A percentile compares a stretch with the other conserved stretches of the same genome.
phyloP scores from a whole-genome alignment of 2,113 vertebrate species.

The Ramphastos sulfuratus region DNA sequence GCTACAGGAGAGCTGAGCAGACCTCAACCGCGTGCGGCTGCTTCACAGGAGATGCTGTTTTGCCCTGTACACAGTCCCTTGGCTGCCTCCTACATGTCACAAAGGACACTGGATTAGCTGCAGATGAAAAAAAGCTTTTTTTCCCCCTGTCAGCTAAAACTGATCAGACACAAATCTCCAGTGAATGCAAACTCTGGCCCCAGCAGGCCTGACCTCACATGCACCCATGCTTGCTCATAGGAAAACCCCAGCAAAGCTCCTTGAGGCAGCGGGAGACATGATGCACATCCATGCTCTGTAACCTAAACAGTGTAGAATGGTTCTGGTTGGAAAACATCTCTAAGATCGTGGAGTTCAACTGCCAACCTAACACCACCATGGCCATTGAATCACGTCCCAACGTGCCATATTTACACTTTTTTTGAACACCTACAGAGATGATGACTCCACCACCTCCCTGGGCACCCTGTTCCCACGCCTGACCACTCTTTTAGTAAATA shows the following conservation, averaged over 20 bases:
- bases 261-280: too few relatives aligned
- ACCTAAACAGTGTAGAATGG: too few relatives aligned
- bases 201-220: not conserved
- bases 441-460: too few relatives aligned
- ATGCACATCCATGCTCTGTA: fast-evolving
- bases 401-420: too few relatives aligned
- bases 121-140: fast-evolving
- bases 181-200: fast-evolving
- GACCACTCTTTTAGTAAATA: too few relatives aligned
- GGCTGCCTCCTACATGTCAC: fast-evolving
- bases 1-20: fast-evolving
- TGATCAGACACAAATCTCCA: fast-evolving
- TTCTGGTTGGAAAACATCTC: too few relatives aligned
- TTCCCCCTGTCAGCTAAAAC: not conserved
- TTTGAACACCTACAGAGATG: too few relatives aligned
- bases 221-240: fast-evolving
- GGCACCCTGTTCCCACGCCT: too few relatives aligned
- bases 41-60: fast-evolving
- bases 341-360: too few relatives aligned
- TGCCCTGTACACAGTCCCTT: fast-evolving
- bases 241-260: not conserved
- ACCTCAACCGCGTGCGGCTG: fast-evolving
- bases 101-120: fast-evolving
- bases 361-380: too few relatives aligned
- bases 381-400: too few relatives aligned